Base-by-base conservation (phyloP, 2,113 vertebrate genomes). In the Eubucco bourcierii region DNA sequence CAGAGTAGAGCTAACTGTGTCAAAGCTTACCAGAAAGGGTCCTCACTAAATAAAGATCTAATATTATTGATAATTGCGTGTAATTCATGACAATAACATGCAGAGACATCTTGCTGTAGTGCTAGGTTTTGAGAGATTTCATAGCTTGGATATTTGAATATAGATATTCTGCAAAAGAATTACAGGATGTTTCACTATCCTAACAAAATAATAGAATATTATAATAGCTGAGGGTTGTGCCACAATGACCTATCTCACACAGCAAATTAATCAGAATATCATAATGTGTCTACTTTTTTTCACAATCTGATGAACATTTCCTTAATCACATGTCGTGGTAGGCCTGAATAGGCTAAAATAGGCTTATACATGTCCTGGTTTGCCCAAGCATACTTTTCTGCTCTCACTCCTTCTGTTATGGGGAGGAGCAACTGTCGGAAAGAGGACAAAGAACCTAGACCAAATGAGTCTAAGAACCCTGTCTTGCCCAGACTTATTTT, bases 31-130 rank as follows among this genome's bases (percentile, higher is more conserved):
- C 4, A 15, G 52, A 47, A 63, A 2, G 2, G 0, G 11, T 41
- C 10, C 12, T 65, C 9, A 24, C 6, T 74, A 64, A 77, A 58
- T 61, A 47, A 68, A 70, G 9, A 37, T 27, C 24, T 60, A 66
- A 3, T 33, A 2, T 37, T 25, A 31, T 2, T 2, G 18, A 44
- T 29, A 79, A 55, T 4, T 24, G 9, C 8, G 3, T 1, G 21
- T 46, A 67, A 67, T 29, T 56, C 33, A 25, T 18, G 7, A 37
- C 6, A 73, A 9, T 31, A 88, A 23, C 4, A 1, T 58, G 9
- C 37, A 37, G 37, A 37, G 37, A 37, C 37, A 37, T 37, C 24
- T 56, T 88, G 17, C 13, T 27, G 7, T 33, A 53, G 3, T 23
- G 15, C 23, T 28, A 75, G 6, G 4, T 31, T 78, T 73, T 64